These are phyloP conservation scores for Drosophila anomelani DNA, from an alignment of 2,888 invertebrate genomes.

Conservation along the genomic window DNA sequence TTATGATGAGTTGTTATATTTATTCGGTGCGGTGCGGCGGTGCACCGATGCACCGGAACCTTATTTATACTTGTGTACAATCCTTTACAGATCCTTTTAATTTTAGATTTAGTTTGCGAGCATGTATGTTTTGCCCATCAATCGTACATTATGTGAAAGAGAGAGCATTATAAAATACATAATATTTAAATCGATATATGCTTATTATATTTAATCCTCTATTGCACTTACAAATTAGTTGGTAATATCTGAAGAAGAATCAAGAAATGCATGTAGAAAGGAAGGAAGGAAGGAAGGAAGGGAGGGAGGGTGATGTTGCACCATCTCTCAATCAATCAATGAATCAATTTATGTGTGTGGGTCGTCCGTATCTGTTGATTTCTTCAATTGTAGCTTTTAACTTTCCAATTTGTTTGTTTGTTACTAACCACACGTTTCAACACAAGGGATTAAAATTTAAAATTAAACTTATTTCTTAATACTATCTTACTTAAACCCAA, in stretches of 20 bases:
- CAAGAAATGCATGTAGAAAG: not conserved
- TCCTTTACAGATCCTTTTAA: conserved; percentile 38
- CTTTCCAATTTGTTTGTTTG: conserved; percentile 48
- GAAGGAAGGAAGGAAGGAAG: no score
- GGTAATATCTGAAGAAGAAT: conserved; percentile 27
- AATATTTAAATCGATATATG: conserved; percentile 42
- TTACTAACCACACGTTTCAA: conserved; percentile 63
- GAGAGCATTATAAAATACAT: conserved; percentile 71
- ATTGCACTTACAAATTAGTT: conserved; percentile 65
- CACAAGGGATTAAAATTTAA: conserved; percentile 82
- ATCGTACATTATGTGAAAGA: conserved; percentile 48
- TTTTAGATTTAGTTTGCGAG: conserved; percentile 41
- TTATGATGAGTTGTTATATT: conserved; percentile 76
- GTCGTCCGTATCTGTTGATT: conserved; percentile 22
- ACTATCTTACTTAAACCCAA: conserved; percentile 45
- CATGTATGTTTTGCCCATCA: conserved; percentile 51
- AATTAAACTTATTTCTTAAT: conserved; percentile 68
- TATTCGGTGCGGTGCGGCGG: conserved; percentile 18
- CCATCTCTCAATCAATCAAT: conserved; percentile 4
- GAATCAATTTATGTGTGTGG: conserved; percentile 17
- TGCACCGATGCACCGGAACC: conserved; percentile 5
- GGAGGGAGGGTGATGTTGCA: conserved; percentile 11
- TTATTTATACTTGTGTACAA: conserved; percentile 47
- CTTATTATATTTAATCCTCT: conserved; percentile 32
- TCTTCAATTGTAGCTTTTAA: conserved; percentile 28